Conservation (phyloP, 2,797 vertebrate species). For the Sebastes itinus region DNA sequence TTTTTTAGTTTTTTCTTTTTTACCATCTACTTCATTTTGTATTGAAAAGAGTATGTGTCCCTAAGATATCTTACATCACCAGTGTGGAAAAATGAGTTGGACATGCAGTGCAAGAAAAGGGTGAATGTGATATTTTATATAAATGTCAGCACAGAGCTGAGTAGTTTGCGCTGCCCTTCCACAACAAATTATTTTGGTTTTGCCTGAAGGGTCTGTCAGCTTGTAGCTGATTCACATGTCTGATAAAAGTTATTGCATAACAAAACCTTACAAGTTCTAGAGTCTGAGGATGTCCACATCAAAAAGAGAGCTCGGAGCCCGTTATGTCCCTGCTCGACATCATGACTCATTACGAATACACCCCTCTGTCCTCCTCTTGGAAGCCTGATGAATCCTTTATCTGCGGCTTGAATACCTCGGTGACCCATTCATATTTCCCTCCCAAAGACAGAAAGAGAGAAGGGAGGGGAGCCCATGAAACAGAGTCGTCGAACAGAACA, state of each 20-base stretch:
- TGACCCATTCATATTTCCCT: constrained; percentile 64
- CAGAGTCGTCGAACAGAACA: constrained; percentile 36
- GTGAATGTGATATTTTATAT: not conserved
- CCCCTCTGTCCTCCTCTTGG: constrained; percentile 28
- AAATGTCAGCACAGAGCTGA: not conserved
- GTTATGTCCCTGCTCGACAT: constrained; percentile 53
- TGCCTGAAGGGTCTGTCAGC: not conserved
- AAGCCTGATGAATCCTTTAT: constrained; percentile 67
- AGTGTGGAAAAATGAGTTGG: not conserved
- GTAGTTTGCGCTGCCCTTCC: not conserved
- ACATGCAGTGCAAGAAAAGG: not conserved
- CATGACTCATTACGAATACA: constrained; percentile 53
- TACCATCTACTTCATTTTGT: not conserved
- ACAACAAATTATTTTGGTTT: constrained; percentile 1
- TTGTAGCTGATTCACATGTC: constrained; percentile 18
- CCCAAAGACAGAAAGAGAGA: constrained; percentile 35
- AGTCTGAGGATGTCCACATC: not conserved
- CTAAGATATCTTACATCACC: not conserved
- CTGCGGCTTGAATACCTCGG: constrained; percentile 55
- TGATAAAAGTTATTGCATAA: constrained; percentile 19
- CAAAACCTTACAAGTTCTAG: constrained; percentile 1
- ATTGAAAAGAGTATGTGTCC: not conserved
- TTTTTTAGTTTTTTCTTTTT: not conserved
- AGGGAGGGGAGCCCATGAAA: constrained; percentile 29
- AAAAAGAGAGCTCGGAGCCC: constrained; percentile 5